Evolutionary conservation across 2,888 invertebrate species (phyloP), one percentile per base, ranked within the genome.

Genomic region (Lasioglossum calceatum): DNA sequence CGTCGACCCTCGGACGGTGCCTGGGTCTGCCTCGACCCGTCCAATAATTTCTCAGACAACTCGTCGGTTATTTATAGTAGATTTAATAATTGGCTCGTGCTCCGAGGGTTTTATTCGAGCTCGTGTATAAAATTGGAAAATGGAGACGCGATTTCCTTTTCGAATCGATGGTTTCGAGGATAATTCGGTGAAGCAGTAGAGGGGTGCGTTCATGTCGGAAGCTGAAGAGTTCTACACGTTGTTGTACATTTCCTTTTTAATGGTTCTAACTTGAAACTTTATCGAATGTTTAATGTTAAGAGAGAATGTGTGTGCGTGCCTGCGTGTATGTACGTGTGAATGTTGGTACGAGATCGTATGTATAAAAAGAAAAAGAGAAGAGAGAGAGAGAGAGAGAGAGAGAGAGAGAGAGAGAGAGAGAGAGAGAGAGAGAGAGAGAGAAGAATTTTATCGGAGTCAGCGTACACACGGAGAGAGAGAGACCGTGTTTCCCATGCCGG

Each of bases 161-260:
- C 64, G 32, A 64, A 36, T 32, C n/a, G 64, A 2, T 1, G 64
- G 64, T 58, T 58, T 58, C n/a, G n/a, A 12, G 58, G 58, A 58
- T 58, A 58, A 58, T 12, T n/a, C 58, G 58, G 58, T n/a, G 58
- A n/a, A 39, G 12, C 23, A 70, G 70, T 32, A 70, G 70, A 39
- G 36, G 50, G 36, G 50, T 61, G 42, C 61, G 58, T 44, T 50
- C 77, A 67, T 74, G 42, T 47, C 81, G 39, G 76, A 73, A 88
- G 81, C 83, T 77, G 77, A 92, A 70, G 87, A 92, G 88, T 92
- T 92, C 87, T 93, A 90, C 88, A 81, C 87, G 89, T 92, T 91
- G 92, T 93, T 92, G 89, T 92, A 92, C 84, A 91, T 92, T 93
- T 92, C 79, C 77, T 91, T 91, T 91, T 85, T 85, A 82, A 85